Evolutionary conservation across 1,140 invertebrate species (phyloP).

Genomic region (Pinna nobilis): DNA sequence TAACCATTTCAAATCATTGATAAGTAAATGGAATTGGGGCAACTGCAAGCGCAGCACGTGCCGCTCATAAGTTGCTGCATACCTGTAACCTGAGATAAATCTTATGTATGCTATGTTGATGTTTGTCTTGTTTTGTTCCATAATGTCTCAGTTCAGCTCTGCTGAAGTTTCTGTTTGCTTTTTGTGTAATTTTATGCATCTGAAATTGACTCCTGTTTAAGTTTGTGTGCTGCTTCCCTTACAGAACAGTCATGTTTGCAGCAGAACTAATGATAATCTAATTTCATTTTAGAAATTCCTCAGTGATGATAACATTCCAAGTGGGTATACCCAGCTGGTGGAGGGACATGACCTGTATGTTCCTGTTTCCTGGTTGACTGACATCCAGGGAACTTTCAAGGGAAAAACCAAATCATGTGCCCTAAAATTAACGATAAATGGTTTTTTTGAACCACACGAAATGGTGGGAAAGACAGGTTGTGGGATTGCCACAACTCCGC

Average conservation of each 20-base stretch:
- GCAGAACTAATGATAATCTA: neutral
- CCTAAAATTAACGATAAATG: slow-evolving; percentile 13
- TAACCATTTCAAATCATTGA: too few species aligned
- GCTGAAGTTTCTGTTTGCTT: too few species aligned
- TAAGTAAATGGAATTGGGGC: too few species aligned
- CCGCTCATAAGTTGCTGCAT: too few species aligned
- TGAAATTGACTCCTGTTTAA: neutral
- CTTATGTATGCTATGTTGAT: too few species aligned
- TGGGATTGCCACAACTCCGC: neutral
- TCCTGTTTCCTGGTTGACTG: slow-evolving; percentile 12
- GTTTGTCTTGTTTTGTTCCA: too few species aligned
- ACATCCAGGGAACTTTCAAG: slow-evolving; percentile 4
- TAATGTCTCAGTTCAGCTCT: too few species aligned
- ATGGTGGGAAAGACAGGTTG: slow-evolving; percentile 6
- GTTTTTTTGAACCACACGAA: slow-evolving; percentile 16
- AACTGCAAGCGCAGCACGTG: too few species aligned
- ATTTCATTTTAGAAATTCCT: slow-evolving; percentile 4
- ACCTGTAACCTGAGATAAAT: too few species aligned
- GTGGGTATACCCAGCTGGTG: slow-evolving; percentile 9
- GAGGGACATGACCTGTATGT: slow-evolving; percentile 10
- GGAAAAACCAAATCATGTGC: slow-evolving; percentile 19
- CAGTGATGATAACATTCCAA: neutral
- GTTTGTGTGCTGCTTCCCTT: neutral
- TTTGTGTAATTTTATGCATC: too few species aligned
- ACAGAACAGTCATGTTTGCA: neutral